Conservation (phyloP, 2,888 invertebrate genomes). For the Scaptomyza parva region DNA sequence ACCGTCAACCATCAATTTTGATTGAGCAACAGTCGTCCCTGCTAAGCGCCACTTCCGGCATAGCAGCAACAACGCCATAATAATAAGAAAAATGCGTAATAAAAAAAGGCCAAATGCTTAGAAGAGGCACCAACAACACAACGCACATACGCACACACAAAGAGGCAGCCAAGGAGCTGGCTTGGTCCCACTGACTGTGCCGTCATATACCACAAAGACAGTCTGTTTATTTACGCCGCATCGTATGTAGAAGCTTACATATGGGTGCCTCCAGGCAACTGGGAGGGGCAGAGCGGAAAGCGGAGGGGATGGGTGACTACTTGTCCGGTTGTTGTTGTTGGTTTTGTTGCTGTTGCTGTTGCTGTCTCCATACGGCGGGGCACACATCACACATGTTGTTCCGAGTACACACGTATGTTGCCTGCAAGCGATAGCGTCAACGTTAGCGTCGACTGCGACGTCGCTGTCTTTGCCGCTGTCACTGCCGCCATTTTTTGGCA, state of each 20-base stretch:
- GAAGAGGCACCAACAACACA: constrained; percentile 13
- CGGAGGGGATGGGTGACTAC: neutral
- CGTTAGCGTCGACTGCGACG: constrained; percentile 27
- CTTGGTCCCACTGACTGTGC: constrained; percentile 24
- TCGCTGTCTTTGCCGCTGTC: constrained; percentile 18
- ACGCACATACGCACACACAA: constrained; percentile 15
- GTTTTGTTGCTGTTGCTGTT: constrained; percentile 27
- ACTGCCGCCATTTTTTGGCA: constrained; percentile 38
- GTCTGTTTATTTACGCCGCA: constrained; percentile 84
- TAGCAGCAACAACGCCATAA: constrained; percentile 41
- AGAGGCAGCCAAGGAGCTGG: constrained; percentile 4
- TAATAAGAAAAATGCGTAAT: constrained; percentile 53
- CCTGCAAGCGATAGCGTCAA: constrained; percentile 83
- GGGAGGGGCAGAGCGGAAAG: neutral
- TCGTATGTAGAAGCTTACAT: constrained; percentile 84
- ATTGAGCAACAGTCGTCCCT: constrained; percentile 69
- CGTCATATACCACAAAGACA: constrained; percentile 71
- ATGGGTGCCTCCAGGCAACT: constrained; percentile 79
- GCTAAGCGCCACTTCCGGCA: constrained; percentile 63
- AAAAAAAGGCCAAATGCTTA: constrained; percentile 62
- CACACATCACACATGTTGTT: constrained; percentile 85
- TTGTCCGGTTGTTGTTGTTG: constrained; percentile 35
- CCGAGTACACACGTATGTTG: constrained; percentile 84
- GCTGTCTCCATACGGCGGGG: constrained; percentile 84
- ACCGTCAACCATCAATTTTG: constrained; percentile 17